These are phyloP conservation scores for Pristionchus exspectatus DNA, from an alignment of 2,888 invertebrate genomes.

Conservation along the genomic window DNA sequence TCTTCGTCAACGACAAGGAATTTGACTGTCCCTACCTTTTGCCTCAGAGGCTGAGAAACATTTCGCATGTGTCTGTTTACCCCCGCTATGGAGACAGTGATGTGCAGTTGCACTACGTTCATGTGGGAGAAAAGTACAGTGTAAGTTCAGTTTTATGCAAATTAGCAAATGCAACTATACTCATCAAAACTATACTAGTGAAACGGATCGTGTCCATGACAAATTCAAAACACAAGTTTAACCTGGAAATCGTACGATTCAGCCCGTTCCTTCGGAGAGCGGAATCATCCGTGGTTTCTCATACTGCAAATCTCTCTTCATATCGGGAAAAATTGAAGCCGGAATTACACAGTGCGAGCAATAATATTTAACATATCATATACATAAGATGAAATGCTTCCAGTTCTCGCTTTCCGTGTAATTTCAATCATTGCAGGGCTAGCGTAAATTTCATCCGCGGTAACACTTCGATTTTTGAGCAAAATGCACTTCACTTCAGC, in stretches of 20 bases:
- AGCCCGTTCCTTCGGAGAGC: background rate
- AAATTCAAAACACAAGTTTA: too few species aligned
- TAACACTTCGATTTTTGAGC: background rate
- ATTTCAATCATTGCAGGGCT: background rate
- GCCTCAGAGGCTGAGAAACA: background rate
- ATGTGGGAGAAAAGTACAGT: background rate
- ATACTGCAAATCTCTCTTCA: background rate
- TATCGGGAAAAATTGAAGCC: background rate
- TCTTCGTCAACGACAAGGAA: background rate
- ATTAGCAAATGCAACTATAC: too few species aligned
- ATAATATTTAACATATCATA: too few species aligned
- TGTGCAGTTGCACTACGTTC: background rate
- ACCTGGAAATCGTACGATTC: too few species aligned
- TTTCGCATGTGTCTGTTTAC: background rate
- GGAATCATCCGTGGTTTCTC: background rate
- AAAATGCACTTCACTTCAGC: background rate
- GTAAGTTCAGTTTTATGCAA: background rate
- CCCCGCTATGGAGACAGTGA: background rate
- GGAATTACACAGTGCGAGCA: background rate
- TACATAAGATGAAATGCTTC: too few species aligned
- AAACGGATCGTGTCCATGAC: too few species aligned
- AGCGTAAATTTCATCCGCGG: background rate
- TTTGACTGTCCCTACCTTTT: background rate
- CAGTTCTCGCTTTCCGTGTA: too few species aligned
- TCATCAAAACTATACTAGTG: too few species aligned